Base-by-base conservation (phyloP, 2,797 vertebrate genomes). In the Oryzias sinensis region DNA sequence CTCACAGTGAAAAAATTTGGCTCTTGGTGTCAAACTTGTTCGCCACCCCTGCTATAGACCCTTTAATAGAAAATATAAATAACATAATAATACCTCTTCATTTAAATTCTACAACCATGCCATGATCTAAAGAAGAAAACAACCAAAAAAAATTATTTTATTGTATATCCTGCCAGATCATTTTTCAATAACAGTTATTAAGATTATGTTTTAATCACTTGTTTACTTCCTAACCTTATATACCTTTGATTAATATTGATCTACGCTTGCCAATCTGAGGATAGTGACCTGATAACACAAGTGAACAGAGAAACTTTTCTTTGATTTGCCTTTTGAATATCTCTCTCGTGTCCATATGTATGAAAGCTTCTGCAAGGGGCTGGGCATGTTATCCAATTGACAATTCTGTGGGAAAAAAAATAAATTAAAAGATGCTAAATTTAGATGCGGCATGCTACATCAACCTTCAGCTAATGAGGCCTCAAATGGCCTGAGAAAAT, bases 401-500 rank as follows among this genome's bases (percentile, higher is more conserved):
- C 64, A 53, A 76, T 61, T 68, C 73, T 76, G 71, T 22, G 84
- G 81, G 33, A 11, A 37, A 37, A 29, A 29, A 37, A 37, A 22
- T 82, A 81, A 86, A 87, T 77, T 80, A 76, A 84, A 81, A 61
- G 70, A 59, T 65, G 64, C 80, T 85, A 84, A 81, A 85, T 83
- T 83, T 86, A 86, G 80, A 71, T 53, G 43, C 67, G 41, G 56
- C 16, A 33, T 57, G 64, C 73, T 49, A 67, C 76, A 82, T 82
- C 70, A 75, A 74, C 80, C 62, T 61, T 59, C 65, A 74, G 83
- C 76, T 85, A 91, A 88, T 81, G 77, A 83, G 72, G 80, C 76
- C 80, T 81, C 86, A 77, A 62, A 88, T 60, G 70, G 73, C 74
- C 68, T n/a, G 64, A 53, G 73, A 89, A 89, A 88, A 89, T 87